Evolutionary conservation across 2,888 invertebrate species (phyloP).

Genomic region (Tiliacea citrago): DNA sequence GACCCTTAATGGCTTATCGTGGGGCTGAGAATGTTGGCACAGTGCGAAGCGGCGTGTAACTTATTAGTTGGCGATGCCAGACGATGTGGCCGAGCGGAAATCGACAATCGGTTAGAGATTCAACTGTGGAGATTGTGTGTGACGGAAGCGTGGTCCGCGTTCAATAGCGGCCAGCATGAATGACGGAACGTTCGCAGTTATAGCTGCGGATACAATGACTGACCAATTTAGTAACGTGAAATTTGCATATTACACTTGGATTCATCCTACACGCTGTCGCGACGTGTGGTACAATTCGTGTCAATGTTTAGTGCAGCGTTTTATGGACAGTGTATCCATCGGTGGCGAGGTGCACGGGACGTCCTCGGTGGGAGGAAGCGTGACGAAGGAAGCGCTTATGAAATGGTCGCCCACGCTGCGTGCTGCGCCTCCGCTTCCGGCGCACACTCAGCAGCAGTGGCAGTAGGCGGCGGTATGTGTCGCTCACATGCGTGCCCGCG

Average conservation of each 20-base stretch:
- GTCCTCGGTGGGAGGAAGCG: conserved; percentile 80
- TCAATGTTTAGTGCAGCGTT: conserved; percentile 67
- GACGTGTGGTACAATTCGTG: conserved; percentile 71
- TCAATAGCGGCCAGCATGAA: conserved; percentile 73
- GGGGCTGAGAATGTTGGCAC: conserved; percentile 81
- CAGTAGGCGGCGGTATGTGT: conserved; percentile 75
- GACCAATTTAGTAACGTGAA: conserved; percentile 77
- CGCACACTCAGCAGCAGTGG: conserved; percentile 65
- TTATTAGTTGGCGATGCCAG: conserved; percentile 53
- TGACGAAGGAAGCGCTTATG: conserved; percentile 86
- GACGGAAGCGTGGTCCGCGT: conserved; percentile 71
- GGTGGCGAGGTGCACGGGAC: conserved; percentile 63
- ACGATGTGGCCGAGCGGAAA: conserved; percentile 67
- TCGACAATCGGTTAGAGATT: conserved; percentile 72
- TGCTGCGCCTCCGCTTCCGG: conserved; percentile 52
- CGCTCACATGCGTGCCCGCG: conserved; percentile 41
- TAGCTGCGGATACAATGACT: conserved; percentile 75
- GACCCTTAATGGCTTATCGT: conserved; percentile 87
- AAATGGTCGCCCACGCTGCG: conserved; percentile 83
- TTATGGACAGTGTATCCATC: conserved; percentile 69
- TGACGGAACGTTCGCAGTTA: conserved; percentile 71
- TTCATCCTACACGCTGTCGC: conserved; percentile 75
- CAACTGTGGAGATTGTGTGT: conserved; percentile 70
- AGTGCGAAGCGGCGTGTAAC: conserved; percentile 70
- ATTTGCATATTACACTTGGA: conserved; percentile 76